Evolutionary conservation across 1,140 invertebrate species (phyloP).

Genomic region (Anastrepha ludens): DNA sequence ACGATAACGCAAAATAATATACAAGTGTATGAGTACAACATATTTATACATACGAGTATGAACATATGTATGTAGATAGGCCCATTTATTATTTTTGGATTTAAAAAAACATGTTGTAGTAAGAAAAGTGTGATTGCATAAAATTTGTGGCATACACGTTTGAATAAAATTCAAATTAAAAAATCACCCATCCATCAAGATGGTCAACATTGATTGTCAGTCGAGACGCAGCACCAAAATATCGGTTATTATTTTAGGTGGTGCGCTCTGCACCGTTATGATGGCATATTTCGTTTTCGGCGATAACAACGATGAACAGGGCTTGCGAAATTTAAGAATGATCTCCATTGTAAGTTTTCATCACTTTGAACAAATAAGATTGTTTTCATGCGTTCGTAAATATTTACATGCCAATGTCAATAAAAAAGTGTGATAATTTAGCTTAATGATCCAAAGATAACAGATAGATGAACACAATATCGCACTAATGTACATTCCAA

Average conservation of each 20-base stretch:
- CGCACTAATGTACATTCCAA: no score
- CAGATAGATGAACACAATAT: no score
- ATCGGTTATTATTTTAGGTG: slow-evolving; percentile 70
- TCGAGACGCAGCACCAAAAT: slow-evolving; percentile 72
- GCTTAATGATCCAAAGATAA: no score
- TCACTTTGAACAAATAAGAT: neutral
- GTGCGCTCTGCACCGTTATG: slow-evolving; percentile 70
- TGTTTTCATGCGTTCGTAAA: neutral
- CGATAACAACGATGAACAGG: slow-evolving; percentile 72
- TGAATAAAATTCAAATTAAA: neutral
- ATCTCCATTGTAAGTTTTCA: slow-evolving; percentile 69
- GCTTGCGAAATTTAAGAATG: slow-evolving; percentile 70
- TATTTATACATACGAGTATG: neutral
- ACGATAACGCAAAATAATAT: neutral
- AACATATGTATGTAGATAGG: neutral
- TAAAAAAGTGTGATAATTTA: no score
- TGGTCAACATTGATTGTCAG: slow-evolving; percentile 68
- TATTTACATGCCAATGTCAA: neutral
- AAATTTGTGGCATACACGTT: neutral
- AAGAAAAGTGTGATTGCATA: neutral
- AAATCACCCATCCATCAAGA: slow-evolving; percentile 52
- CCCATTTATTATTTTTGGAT: neutral
- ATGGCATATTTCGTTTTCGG: slow-evolving; percentile 73
- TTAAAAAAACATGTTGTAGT: neutral
- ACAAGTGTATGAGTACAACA: neutral